These are phyloP conservation scores for Theretra japonica DNA, from an alignment of 2,888 invertebrate genomes.

Conservation along the genomic window DNA sequence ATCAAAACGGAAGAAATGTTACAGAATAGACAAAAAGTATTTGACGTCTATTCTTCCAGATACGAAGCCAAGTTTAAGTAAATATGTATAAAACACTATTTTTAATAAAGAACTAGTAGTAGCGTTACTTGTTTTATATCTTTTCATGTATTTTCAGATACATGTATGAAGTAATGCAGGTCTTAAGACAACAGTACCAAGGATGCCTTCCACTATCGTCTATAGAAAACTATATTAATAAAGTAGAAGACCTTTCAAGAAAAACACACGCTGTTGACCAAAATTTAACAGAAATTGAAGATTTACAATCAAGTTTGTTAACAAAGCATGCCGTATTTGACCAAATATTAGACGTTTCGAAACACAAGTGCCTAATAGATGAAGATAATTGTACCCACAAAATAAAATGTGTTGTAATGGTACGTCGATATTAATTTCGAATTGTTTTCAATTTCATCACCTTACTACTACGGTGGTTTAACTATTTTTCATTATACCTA, in stretches of 20 bases:
- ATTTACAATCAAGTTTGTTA: constrained; percentile 64
- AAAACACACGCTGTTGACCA: constrained; percentile 62
- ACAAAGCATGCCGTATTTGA: constrained; percentile 71
- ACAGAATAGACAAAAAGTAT: constrained; percentile 68
- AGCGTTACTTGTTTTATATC: no score
- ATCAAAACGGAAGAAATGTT: constrained; percentile 72
- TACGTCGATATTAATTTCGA: constrained; percentile 40
- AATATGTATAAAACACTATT: constrained; percentile 16
- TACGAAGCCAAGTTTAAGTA: constrained; percentile 76
- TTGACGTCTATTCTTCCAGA: constrained; percentile 69
- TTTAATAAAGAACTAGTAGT: no score
- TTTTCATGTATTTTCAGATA: constrained; percentile 58
- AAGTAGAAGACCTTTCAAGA: constrained; percentile 61
- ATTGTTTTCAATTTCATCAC: background rate
- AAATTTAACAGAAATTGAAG: constrained; percentile 71
- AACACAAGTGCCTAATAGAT: constrained; percentile 64
- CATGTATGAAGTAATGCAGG: constrained; percentile 69
- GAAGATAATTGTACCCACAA: constrained; percentile 69
- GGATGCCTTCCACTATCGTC: constrained; percentile 69
- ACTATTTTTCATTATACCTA: no score
- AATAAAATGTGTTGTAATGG: constrained; percentile 64
- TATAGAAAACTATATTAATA: constrained; percentile 69
- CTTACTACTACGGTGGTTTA: background rate
- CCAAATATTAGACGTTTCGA: constrained; percentile 67
- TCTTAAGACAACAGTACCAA: constrained; percentile 74